Base-by-base conservation (phyloP, 37 sponge, comb jelly and placozoan species). In the Geodia barretti region DNA sequence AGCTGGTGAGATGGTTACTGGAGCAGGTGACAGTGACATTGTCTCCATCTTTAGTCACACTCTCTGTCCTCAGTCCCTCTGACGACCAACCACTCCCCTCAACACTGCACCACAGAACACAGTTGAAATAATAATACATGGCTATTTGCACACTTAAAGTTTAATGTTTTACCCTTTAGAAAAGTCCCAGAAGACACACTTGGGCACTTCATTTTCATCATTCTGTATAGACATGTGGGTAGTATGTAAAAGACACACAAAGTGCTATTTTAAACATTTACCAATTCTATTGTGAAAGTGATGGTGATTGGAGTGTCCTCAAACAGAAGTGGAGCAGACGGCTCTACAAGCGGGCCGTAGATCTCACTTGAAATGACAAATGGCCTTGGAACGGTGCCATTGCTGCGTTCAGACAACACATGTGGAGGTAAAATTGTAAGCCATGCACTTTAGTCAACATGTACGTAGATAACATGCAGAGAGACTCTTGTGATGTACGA, bases 1-100 rank as follows among this genome's bases (percentile, higher is more conserved):
- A 91, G 39, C 87, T 82, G 33, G 91, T 91, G 39, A 86, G 68
- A 40, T 91, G 91, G 24, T 26, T 64, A 43, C 84, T 83, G 26
- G 19, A 4, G 42, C 92, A 91, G 41, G 54, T 47, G 54, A 86
- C 87, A 31, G 30, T 30, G 2, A 42, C 32, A 21, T 0, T 47
- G 80, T 39, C 31, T 19, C 38, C 71, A 17, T 29, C 34, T 35
- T 2, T 33, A 39, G 39, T 71, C 39, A 81, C 72, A 37, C 35
- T 8, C 60, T 23, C 54, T 43, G 58, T 81, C 19, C 30, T 36
- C 0, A 83, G 34, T 3, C 83, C 83, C 47, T 30, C 68, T 1
- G 58, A 21, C 9, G 75, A 75, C 83, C 83, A 83, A 20, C 83
- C 39, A n/a, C 73, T 72, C 26, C 17, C 43, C 14, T 62, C 72